Percentiles rank a stretch among this genome's conserved stretches.
phyloP scores from a whole-genome alignment of 2,888 invertebrate genomes.

The Choreutis nemorana region DNA sequence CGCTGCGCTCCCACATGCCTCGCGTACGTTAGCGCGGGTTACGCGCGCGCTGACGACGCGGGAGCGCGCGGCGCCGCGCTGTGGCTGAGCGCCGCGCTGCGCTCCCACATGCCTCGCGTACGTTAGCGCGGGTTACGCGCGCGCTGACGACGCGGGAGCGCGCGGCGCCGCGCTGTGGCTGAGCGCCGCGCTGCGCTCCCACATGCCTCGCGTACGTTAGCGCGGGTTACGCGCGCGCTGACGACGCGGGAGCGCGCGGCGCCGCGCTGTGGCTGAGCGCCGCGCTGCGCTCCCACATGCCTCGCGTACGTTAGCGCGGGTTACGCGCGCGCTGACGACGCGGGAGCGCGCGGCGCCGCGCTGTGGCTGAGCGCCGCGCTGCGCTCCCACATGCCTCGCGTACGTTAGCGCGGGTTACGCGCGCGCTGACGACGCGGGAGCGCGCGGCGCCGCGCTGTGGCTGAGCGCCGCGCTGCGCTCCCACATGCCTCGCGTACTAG shows the following conservation, averaged over 20 bases:
- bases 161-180: conserved; percentile 71
- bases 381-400: too few species aligned
- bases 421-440: conserved; percentile 73
- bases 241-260: conserved; percentile 77
- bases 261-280: conserved; percentile 70
- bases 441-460: conserved; percentile 71
- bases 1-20: too few species aligned
- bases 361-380: conserved; percentile 71
- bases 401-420: conserved; percentile 68
- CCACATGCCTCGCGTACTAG: too few species aligned
- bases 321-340: conserved; percentile 66
- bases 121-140: conserved; percentile 58
- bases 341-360: conserved; percentile 73
- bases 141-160: conserved; percentile 75
- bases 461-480: too few species aligned
- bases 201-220: conserved; percentile 79
- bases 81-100: conserved; percentile 71
- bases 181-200: too few species aligned
- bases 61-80: conserved; percentile 72
- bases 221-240: conserved; percentile 44
- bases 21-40: conserved; percentile 70
- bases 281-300: too few species aligned
- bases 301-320: conserved; percentile 71
- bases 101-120: too few species aligned
- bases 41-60: conserved; percentile 68